Base-by-base conservation (phyloP, 1,140 invertebrate species). In the Himalopsyche phryganea region DNA sequence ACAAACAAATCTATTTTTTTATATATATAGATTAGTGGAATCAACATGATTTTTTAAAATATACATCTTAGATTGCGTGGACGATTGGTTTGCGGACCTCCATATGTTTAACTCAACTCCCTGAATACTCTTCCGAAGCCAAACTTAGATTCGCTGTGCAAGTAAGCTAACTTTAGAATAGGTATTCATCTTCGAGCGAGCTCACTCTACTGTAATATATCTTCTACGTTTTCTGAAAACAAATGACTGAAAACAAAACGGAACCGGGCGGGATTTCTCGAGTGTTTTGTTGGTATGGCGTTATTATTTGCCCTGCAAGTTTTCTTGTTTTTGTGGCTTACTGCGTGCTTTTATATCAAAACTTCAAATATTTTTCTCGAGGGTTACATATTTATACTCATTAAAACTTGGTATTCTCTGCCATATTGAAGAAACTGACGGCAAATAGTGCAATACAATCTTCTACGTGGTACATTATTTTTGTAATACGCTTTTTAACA, bases 151-250 rank as follows among this genome's bases (percentile, higher is more conserved):
- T 40, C 36, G 13, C 50, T 23, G 33, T 14, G 36, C 36, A 17
- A 40, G 50, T 18, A 15, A 51, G 55, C 55, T 58, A 58, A 58
- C 46, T 58, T 58, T 58, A 58, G 55, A 58, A 58, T 58, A 58
- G 55, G 55, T 58, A 58, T 58, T 58, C 55, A 60, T 60, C 46
- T 57, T 45, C 49, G 49, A 33, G 53, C 18, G 51, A 47, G 54
- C 50, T 18, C 42, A 33, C 47, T 61, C 48, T 38, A 32, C 49
- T 50, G 46, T 55, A 63, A 59, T 63, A 59, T 59, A 63, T 63
- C 44, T 52, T 48, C 57, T 63, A 60, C 57, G 57, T 44, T 63
- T 48, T 60, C 38, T 49, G 57, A 63, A 63, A 60, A 52, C 61
- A 63, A 60, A 63, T 63, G 61, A 42, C 38, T 41, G 55, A 58